These are phyloP conservation scores for Pollenia labialis DNA, from an alignment of 2,888 invertebrate genomes.

Conservation along the genomic window DNA sequence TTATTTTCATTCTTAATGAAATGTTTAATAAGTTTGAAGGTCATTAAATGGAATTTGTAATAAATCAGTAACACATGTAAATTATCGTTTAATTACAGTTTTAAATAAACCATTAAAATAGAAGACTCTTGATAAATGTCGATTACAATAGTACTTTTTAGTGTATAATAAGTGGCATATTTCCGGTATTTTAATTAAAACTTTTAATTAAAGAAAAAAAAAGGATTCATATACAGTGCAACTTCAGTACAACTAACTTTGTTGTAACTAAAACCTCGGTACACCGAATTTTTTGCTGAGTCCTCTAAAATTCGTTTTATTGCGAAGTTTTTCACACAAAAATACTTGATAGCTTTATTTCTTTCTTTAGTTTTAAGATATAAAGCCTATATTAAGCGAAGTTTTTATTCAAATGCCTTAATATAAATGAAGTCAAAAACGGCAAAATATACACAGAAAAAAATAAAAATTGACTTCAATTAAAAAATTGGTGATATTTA, in stretches of 20 bases:
- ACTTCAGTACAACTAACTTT: neutral
- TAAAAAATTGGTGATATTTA: too few relatives aligned
- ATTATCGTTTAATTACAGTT: neutral
- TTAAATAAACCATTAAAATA: slow-evolving; percentile 18
- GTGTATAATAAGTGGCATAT: neutral
- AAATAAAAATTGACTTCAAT: too few relatives aligned
- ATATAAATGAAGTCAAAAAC: too few relatives aligned
- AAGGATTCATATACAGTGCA: neutral
- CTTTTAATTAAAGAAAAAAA: neutral
- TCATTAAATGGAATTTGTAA: slow-evolving; percentile 22
- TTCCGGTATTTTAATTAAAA: slow-evolving; percentile 37
- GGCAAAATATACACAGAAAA: too few relatives aligned
- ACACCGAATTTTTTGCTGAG: too few relatives aligned
- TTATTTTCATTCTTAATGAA: slow-evolving; percentile 32
- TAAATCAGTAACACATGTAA: slow-evolving; percentile 25
- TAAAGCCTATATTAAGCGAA: too few relatives aligned
- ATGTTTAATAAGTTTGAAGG: slow-evolving; percentile 53
- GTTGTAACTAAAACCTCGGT: too few relatives aligned
- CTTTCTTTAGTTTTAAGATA: too few relatives aligned
- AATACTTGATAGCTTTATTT: too few relatives aligned
- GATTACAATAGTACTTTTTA: slow-evolving; percentile 2
- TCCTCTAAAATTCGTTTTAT: too few relatives aligned
- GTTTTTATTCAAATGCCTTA: too few relatives aligned
- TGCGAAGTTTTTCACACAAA: too few relatives aligned
- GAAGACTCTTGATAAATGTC: slow-evolving; percentile 25